phyloP scores from a whole-genome alignment of 2,113 vertebrate species.

The Eudyptes chrysolophus region DNA sequence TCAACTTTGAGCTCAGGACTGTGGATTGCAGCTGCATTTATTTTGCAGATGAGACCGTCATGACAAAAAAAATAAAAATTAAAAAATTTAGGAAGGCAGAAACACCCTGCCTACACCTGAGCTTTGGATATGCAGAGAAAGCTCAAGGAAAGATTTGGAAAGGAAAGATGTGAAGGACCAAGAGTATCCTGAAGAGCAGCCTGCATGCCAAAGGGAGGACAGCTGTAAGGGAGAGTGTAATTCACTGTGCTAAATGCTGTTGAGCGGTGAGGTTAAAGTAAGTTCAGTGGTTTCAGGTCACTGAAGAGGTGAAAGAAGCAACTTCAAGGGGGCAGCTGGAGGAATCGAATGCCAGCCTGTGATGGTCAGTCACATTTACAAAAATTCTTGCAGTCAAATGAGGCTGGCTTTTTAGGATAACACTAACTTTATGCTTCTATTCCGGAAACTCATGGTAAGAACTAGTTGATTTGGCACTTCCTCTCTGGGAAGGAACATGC shows the following conservation, averaged over 20 bases:
- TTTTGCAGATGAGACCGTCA: background rate
- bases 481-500: background rate
- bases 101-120: background rate
- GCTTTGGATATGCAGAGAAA: background rate
- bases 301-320: background rate
- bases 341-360: background rate
- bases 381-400: background rate
- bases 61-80: background rate
- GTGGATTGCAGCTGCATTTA: background rate
- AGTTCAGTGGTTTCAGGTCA: background rate
- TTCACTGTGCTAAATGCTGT: background rate
- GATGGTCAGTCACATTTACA: background rate
- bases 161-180: background rate
- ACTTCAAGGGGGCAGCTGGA: background rate
- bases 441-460: background rate
- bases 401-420: background rate
- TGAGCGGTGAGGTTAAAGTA: background rate
- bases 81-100: too few species aligned
- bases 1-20: background rate
- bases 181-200: rapidly evolving
- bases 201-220: rapidly evolving
- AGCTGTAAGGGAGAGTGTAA: background rate
- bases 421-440: background rate
- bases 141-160: background rate
- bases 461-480: rapidly evolving